These are phyloP conservation scores for Cariama cristata DNA, from an alignment of 2,113 vertebrate genomes.

Conservation along the genomic window DNA sequence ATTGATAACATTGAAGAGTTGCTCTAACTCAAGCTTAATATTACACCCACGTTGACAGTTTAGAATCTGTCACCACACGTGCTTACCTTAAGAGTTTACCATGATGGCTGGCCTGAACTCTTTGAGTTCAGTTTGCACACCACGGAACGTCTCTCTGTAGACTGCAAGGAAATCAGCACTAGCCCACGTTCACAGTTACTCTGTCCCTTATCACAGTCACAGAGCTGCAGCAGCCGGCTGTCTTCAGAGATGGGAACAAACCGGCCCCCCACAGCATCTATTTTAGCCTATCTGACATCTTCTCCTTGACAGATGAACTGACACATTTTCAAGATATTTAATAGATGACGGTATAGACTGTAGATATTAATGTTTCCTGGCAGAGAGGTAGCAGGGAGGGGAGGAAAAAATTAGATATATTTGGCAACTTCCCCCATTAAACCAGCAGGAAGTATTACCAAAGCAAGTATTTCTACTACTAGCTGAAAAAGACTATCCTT, in stretches of 20 bases:
- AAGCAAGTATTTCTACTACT: neutral
- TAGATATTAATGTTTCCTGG: neutral
- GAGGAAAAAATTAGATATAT: neutral
- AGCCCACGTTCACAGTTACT: neutral
- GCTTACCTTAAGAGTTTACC: neutral
- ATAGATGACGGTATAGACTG: neutral
- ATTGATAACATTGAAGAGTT: neutral
- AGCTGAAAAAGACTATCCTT: neutral
- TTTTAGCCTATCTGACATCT: neutral
- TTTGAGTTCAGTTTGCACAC: neutral
- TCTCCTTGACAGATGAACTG: neutral
- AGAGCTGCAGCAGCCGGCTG: neutral
- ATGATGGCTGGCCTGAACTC: neutral
- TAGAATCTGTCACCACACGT: rapidly evolving
- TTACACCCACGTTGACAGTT: neutral
- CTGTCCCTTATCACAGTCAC: rapidly evolving
- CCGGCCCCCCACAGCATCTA: neutral
- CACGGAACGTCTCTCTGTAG: neutral
- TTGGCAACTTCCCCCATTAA: neutral
- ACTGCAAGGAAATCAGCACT: neutral
- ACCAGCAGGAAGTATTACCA: neutral
- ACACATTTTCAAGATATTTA: neutral
- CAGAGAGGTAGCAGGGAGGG: neutral
- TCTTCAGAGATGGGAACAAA: neutral
- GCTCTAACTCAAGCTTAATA: neutral